Evolutionary conservation across 2,113 vertebrate genomes (phyloP).

Genomic region (Aleadryas rufinucha): DNA sequence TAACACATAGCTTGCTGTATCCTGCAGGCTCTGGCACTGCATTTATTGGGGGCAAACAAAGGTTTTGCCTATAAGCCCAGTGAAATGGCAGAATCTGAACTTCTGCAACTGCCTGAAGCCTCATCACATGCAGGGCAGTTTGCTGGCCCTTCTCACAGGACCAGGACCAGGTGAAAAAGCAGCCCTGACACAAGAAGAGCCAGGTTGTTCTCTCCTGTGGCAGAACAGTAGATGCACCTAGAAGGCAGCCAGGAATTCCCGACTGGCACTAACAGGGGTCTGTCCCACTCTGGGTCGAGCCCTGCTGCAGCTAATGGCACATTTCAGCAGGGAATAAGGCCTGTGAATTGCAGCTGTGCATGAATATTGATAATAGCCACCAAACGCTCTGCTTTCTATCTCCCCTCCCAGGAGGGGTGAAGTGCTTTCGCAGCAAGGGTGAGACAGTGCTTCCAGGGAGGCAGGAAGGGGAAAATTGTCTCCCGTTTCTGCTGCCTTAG

Average conservation of each 20-base stretch:
- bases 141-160: not conserved
- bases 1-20: not conserved
- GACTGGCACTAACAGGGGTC: not conserved
- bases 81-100: not conserved
- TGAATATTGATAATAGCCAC: constrained; percentile 45
- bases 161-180: not conserved
- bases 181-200: not conserved
- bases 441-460: constrained; percentile 20
- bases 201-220: not conserved
- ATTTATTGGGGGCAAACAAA: not conserved
- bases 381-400: not conserved
- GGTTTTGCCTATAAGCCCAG: not conserved
- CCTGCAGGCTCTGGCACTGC: not conserved
- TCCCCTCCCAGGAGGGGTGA: constrained; percentile 20
- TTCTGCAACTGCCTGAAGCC: not conserved
- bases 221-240: not conserved
- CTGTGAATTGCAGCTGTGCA: constrained; percentile 8
- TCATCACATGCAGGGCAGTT: accelerated
- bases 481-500: not conserved
- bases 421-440: constrained; percentile 58
- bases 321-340: not conserved
- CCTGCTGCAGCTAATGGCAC: not conserved
- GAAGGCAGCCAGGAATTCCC: not conserved
- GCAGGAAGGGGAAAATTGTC: constrained; percentile 26
- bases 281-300: not conserved